Percentiles rank a stretch among this genome's conserved stretches.
These are phyloP conservation scores for Zoanthus solanderi DNA, from an alignment of 92 coral and sea anemone genomes.

Conservation along the genomic window DNA sequence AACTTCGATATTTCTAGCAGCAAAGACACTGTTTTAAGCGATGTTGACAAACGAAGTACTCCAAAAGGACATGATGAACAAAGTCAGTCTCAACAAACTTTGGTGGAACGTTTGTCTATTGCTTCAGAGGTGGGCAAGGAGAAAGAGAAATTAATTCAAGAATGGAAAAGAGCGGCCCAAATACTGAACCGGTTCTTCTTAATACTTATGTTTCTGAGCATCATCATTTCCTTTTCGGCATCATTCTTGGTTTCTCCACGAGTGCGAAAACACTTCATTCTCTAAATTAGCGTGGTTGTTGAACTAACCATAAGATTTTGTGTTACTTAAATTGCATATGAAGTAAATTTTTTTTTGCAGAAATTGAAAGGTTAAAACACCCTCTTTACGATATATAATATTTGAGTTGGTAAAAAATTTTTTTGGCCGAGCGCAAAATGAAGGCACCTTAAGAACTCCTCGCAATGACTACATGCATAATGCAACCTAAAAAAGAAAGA, in stretches of 20 bases:
- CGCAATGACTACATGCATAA: too few relatives aligned
- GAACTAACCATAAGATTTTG: too few relatives aligned
- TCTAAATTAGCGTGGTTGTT: background rate
- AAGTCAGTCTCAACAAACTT: background rate
- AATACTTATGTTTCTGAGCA: constrained; percentile 72
- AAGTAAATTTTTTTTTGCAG: too few relatives aligned
- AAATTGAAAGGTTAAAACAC: too few relatives aligned
- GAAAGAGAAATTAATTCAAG: constrained; percentile 68
- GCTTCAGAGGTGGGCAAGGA: constrained; percentile 49
- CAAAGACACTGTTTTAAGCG: background rate
- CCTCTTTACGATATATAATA: too few relatives aligned
- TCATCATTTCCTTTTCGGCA: constrained; percentile 65
- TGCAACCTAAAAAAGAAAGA: too few relatives aligned
- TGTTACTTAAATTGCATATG: too few relatives aligned
- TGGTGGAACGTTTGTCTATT: constrained; percentile 29
- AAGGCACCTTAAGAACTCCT: too few relatives aligned
- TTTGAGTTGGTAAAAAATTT: too few relatives aligned
- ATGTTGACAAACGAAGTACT: background rate
- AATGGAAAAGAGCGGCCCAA: constrained; percentile 88
- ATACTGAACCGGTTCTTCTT: constrained; percentile 79
- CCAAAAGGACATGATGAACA: background rate
- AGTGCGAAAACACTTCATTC: constrained; percentile 49
- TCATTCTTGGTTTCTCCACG: constrained; percentile 75
- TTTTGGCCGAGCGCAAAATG: too few relatives aligned
- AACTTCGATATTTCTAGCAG: background rate